phyloP scores from a whole-genome alignment of 2,888 invertebrate species.

The Tetragnatha montana region DNA sequence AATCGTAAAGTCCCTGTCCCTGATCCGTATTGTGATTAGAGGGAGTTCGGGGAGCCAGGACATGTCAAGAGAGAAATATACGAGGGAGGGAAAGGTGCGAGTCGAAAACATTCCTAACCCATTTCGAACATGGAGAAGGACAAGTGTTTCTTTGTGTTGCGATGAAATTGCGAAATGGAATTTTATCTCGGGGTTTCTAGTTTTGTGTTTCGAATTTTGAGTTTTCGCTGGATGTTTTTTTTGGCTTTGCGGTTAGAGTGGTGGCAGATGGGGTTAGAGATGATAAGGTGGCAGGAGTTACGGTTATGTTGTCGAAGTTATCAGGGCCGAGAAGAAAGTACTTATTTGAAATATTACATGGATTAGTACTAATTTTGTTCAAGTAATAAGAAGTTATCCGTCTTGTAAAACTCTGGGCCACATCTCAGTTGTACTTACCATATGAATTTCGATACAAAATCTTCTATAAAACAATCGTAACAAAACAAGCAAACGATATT shows the following conservation, averaged over 20 bases:
- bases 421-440: no score
- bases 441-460: no score
- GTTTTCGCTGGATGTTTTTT: no score
- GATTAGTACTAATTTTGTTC: no score
- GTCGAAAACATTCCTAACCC: conserved; percentile 38
- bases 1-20: conserved; percentile 13
- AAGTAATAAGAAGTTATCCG: no score
- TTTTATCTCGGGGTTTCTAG: background rate
- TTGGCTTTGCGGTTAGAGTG: background rate
- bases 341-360: no score
- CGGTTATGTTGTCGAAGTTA: no score
- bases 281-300: background rate
- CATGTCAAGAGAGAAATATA: conserved; percentile 38
- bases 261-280: background rate
- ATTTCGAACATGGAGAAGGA: conserved; percentile 13
- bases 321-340: no score
- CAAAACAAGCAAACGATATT: no score
- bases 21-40: conserved; percentile 26
- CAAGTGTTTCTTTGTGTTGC: conserved; percentile 25
- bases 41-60: conserved; percentile 1
- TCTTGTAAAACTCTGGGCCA: no score
- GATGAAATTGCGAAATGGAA: background rate
- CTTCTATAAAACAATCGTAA: no score
- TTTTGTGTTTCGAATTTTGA: background rate
- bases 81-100: conserved; percentile 16